A percentile compares a stretch with the other conserved stretches of the same genome.
Conservation (phyloP, 2,888 invertebrate genomes). For the Drosophila macrospina region DNA sequence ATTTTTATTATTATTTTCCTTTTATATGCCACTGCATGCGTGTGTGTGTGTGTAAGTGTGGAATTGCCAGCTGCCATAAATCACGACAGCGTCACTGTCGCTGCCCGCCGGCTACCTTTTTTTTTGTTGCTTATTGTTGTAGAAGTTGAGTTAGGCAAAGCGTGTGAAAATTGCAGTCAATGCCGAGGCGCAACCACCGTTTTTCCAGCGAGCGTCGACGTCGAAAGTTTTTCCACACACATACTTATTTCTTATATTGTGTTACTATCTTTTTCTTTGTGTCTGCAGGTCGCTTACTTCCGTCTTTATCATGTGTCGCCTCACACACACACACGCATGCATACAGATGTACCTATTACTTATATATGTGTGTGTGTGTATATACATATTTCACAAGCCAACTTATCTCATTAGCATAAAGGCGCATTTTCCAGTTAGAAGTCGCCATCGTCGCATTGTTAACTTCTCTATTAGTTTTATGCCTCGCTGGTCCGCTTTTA, state of each 20-base stretch:
- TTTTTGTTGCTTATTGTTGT: constrained; percentile 17
- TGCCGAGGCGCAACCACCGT: constrained; percentile 54
- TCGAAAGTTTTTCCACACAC: constrained; percentile 53
- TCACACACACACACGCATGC: constrained; percentile 13
- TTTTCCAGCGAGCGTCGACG: constrained; percentile 45
- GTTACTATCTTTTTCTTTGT: constrained; percentile 64
- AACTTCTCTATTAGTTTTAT: constrained; percentile 29
- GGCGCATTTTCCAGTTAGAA: constrained; percentile 71
- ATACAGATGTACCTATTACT: not conserved
- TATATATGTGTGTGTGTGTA: constrained; percentile 7
- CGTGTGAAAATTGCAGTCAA: constrained; percentile 75
- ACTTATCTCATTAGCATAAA: constrained; percentile 70
- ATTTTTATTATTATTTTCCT: constrained; percentile 27
- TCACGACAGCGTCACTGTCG: constrained; percentile 41
- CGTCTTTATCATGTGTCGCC: constrained; percentile 63
- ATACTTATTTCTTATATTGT: constrained; percentile 36
- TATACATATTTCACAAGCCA: constrained; percentile 22
- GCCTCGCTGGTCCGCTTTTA: constrained; percentile 22
- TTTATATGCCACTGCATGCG: not conserved
- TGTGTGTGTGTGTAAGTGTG: constrained; percentile 10
- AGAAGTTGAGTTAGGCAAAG: constrained; percentile 43
- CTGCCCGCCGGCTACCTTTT: constrained; percentile 50
- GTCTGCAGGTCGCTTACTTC: constrained; percentile 68
- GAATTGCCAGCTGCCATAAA: constrained; percentile 60
- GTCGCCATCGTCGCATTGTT: constrained; percentile 33